Percentiles rank a stretch among this genome's conserved stretches.
Evolutionary conservation across 2,888 invertebrate genomes (phyloP).

Genomic region (Harpalus rufipes): DNA sequence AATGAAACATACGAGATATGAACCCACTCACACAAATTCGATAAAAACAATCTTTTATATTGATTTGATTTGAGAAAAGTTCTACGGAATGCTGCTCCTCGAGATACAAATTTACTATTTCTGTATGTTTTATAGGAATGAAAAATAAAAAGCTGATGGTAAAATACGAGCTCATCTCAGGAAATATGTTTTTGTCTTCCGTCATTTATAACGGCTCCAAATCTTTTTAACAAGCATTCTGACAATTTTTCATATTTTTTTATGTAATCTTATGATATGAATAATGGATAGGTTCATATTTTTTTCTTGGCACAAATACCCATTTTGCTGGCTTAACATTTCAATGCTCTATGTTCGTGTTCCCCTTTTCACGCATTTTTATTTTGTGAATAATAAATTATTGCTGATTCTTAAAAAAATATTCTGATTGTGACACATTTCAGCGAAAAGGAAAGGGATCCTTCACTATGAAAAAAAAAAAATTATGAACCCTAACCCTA

Average conservation of each 20-base stretch:
- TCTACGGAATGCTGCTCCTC: not conserved
- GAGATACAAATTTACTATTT: constrained; percentile 9
- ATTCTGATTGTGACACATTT: not conserved
- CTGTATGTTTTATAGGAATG: not conserved
- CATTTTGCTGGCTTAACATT: constrained; percentile 1
- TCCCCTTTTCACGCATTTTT: not conserved
- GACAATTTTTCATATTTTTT: constrained; percentile 48
- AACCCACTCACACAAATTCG: constrained; percentile 39
- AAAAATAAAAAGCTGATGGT: constrained; percentile 22
- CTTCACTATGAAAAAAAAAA: no score
- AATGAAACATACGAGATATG: constrained; percentile 25
- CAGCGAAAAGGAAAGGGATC: no score
- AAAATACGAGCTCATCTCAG: constrained; percentile 30
- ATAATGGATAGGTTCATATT: constrained; percentile 41
- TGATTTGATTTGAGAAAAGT: constrained; percentile 11
- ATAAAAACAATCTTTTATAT: constrained; percentile 34
- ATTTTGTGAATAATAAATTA: not conserved
- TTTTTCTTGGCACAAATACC: constrained; percentile 44
- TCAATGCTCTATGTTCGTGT: not conserved
- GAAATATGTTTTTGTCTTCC: constrained; percentile 48
- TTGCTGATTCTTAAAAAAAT: not conserved
- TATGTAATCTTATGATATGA: constrained; percentile 41
- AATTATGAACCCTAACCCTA: no score
- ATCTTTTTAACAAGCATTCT: constrained; percentile 50
- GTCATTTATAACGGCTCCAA: constrained; percentile 50